Base-by-base conservation (phyloP, 1,140 invertebrate species). In the Atta texana region DNA sequence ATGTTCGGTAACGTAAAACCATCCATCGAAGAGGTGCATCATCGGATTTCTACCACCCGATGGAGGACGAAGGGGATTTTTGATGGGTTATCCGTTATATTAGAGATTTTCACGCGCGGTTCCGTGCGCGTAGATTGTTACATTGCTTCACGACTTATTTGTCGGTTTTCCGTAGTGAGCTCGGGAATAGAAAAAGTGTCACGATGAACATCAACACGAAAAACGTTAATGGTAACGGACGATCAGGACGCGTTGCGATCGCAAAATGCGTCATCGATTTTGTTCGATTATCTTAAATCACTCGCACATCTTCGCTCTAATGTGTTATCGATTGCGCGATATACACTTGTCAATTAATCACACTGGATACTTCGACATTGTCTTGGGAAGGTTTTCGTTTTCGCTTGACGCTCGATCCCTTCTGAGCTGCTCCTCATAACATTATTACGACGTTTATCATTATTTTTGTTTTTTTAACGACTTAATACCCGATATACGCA, bases 151-250 rank as follows among this genome's bases (percentile, higher is more conserved):
- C 59, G 18, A 55, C 21, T 18, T 12, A 8, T 39, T 75, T 39
- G 12, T 69, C 49, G 31, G 18, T 81, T 51, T 76, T 31, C 24
- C 76, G 53, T 72, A 63, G 49, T 49, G 16, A 59, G 31, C 64
- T 74, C 44, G 66, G 71, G 77, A 51, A 88, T 88, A 90, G 89
- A 91, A 88, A 85, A 90, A 82, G 68, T 81, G 64, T 90, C 39
- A 88, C 89, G 82, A 84, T 86, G 78, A 91, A 91, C 90, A 91
- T 90, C 89, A 86, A 91, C 86, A 90, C 66, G 88, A 68, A 55
- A 86, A 88, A 90, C 53, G 69, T 90, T 85, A 88, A 90, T 72
- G 71, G 64, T 18, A 68, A 90, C 86, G 53, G 68, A 82, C 80
- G 80, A 85, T 66, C 18, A 61, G 77, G 74, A 59, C 55, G 34